These are phyloP conservation scores for Drosophila hydei DNA, from an alignment of 1,140 invertebrate genomes.

Conservation along the genomic window DNA sequence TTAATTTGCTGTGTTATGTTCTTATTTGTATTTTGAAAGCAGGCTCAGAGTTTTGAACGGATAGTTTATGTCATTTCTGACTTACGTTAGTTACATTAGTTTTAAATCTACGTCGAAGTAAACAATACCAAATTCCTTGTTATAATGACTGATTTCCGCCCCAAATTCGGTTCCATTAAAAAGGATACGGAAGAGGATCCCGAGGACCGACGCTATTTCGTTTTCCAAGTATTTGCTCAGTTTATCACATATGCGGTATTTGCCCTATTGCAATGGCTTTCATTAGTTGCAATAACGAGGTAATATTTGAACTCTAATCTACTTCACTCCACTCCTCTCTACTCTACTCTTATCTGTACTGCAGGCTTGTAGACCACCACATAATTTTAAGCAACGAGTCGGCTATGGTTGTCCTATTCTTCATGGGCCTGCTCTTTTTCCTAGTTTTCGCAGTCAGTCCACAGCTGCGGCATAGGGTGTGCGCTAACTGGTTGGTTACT, in stretches of 20 bases:
- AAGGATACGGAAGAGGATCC: conserved; percentile 3
- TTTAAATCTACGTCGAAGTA: no score
- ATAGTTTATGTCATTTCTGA: no score
- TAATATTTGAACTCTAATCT: conserved; percentile 14
- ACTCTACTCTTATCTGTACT: no score
- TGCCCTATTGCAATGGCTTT: conserved; percentile 40
- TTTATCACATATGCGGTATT: background rate
- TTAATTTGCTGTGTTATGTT: conserved; percentile 30
- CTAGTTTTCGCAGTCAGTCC: conserved; percentile 6
- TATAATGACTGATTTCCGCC: no score
- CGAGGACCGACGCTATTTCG: conserved; percentile 22
- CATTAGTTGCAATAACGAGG: background rate
- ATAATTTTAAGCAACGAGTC: background rate
- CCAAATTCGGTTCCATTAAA: no score
- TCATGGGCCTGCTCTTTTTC: conserved; percentile 21
- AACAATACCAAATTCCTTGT: no score
- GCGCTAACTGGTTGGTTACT: conserved; percentile 12
- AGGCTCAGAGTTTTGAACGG: no score
- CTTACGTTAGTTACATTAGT: no score
- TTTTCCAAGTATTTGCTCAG: conserved; percentile 11
- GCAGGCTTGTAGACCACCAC: background rate
- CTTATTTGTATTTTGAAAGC: no score
- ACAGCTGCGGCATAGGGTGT: conserved; percentile 3
- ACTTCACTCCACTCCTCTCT: background rate
- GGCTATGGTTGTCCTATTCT: conserved; percentile 11